A percentile compares a stretch with the other conserved stretches of the same genome.
Evolutionary conservation across 2,797 vertebrate genomes (phyloP).

Genomic region (Megalops cyprinoides): DNA sequence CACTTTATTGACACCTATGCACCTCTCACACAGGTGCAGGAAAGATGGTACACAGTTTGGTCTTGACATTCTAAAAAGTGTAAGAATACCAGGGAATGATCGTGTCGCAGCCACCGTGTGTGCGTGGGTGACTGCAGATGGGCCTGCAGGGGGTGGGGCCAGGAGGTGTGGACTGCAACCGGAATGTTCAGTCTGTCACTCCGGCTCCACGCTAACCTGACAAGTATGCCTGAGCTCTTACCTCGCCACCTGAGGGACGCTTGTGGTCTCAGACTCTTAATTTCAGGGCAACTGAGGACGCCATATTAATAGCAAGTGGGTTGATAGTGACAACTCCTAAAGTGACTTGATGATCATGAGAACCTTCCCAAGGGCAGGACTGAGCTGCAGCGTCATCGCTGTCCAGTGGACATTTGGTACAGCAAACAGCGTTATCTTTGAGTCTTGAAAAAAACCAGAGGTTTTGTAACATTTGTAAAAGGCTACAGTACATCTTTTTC

Average conservation of each 20-base stretch:
- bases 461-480: neutral
- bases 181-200: neutral
- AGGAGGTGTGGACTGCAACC: neutral
- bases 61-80: neutral
- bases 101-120: neutral
- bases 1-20: conserved; percentile 11
- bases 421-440: neutral
- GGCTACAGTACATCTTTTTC: neutral
- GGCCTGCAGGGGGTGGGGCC: neutral
- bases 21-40: neutral
- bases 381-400: neutral
- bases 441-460: neutral
- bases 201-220: neutral
- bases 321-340: neutral
- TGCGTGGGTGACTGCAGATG: neutral
- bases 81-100: neutral
- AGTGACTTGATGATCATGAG: neutral
- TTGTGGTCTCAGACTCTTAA: neutral
- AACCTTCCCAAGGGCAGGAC: neutral
- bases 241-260: neutral
- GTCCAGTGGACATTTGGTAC: neutral
- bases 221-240: neutral
- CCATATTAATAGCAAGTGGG: neutral
- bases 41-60: conserved; percentile 3
- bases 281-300: neutral